Evolutionary conservation across 2,888 invertebrate species (phyloP).

Genomic region (Pyrochroa serraticornis): DNA sequence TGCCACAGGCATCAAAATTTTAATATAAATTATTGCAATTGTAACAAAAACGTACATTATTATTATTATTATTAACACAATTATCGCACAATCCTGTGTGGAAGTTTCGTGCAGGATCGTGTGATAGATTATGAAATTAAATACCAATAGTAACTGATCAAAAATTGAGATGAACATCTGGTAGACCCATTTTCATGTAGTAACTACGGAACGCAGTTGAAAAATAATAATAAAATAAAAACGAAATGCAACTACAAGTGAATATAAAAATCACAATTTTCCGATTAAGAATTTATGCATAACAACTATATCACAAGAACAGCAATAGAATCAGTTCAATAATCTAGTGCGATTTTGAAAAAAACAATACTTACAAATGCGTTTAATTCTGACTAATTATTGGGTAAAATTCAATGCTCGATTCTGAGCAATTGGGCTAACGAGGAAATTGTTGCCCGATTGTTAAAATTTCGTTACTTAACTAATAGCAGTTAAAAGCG

Average conservation of each 20-base stretch:
- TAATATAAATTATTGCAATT: slow-evolving; percentile 32
- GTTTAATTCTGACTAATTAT: slow-evolving; percentile 2
- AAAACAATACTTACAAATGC: slow-evolving; percentile 28
- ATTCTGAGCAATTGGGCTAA: not conserved
- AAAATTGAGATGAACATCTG: too few species aligned
- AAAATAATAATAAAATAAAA: slow-evolving; percentile 18
- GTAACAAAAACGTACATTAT: slow-evolving; percentile 39
- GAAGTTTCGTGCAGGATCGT: slow-evolving; percentile 3
- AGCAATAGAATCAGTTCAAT: slow-evolving; percentile 36
- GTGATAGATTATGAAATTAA: slow-evolving; percentile 16
- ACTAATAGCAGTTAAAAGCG: slow-evolving; percentile 5
- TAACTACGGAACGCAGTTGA: slow-evolving; percentile 33
- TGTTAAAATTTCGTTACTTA: not conserved
- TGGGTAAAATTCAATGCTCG: slow-evolving; percentile 2
- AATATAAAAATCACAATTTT: slow-evolving; percentile 34
- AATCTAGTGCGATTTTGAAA: slow-evolving; percentile 26
- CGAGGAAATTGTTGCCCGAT: slow-evolving; percentile 1
- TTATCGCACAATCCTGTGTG: slow-evolving; percentile 11
- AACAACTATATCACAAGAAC: slow-evolving; percentile 38
- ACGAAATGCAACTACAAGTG: slow-evolving; percentile 35
- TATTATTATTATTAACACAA: slow-evolving; percentile 21
- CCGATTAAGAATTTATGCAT: slow-evolving; percentile 31
- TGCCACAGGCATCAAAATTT: slow-evolving; percentile 29
- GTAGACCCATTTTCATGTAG: not conserved
- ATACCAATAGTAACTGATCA: slow-evolving; percentile 15